These are phyloP conservation scores for Tenthredo distinguenda DNA, from an alignment of 2,888 invertebrate species.

Conservation along the genomic window DNA sequence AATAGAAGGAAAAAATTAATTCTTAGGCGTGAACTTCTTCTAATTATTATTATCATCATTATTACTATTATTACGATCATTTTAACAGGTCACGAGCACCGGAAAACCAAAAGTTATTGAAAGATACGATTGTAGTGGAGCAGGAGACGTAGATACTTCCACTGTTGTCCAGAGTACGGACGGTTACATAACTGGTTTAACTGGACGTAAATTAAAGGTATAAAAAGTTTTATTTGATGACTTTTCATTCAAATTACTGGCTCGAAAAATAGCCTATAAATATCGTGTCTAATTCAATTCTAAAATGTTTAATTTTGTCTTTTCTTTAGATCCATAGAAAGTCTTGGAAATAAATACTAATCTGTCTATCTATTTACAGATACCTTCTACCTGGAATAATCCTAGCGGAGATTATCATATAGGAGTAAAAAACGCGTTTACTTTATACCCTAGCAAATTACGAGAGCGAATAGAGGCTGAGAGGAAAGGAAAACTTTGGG, in stretches of 20 bases:
- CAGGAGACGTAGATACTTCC: constrained; percentile 97
- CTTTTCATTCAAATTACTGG: background rate
- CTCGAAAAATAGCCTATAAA: too few relatives aligned
- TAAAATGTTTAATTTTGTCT: background rate
- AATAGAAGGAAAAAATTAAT: background rate
- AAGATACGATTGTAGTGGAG: constrained; percentile 96
- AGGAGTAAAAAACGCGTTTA: constrained; percentile 92
- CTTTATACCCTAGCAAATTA: constrained; percentile 92
- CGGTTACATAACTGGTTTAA: constrained; percentile 90
- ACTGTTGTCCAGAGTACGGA: constrained; percentile 85
- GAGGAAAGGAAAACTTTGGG: constrained; percentile 90
- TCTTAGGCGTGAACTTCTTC: background rate
- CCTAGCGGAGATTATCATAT: constrained; percentile 91
- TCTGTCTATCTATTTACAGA: constrained; percentile 79
- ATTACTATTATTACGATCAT: background rate
- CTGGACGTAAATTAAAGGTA: constrained; percentile 94
- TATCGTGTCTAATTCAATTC: too few relatives aligned
- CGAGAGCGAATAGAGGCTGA: constrained; percentile 90
- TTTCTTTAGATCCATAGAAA: background rate
- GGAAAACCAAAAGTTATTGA: constrained; percentile 96
- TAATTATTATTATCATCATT: background rate
- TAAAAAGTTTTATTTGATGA: constrained; percentile 51
- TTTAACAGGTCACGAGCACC: constrained; percentile 88
- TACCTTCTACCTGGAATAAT: constrained; percentile 91
- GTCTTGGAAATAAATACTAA: too few relatives aligned